Conservation (phyloP, 2,888 invertebrate genomes). For the Crepidodera aurea region DNA sequence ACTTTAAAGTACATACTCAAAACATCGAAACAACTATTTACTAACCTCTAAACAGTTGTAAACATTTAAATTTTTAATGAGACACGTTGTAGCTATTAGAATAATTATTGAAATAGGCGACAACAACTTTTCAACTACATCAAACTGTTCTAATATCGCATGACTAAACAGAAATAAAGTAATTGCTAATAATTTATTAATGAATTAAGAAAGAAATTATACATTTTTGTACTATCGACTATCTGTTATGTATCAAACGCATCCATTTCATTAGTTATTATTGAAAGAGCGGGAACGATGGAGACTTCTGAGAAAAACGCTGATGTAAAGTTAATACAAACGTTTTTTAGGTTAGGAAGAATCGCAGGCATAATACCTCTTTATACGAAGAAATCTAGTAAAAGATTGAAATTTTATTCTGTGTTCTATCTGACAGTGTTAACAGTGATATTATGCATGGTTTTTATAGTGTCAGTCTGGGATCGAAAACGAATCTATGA, state of each 20-base stretch:
- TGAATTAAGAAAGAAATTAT: background rate
- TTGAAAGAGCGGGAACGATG: background rate
- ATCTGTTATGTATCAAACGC: background rate
- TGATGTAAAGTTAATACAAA: slow-evolving; percentile 12
- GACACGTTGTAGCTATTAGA: background rate
- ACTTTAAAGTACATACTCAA: too few relatives aligned
- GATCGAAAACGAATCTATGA: slow-evolving; percentile 2
- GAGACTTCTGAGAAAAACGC: background rate
- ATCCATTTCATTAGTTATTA: background rate
- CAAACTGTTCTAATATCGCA: slow-evolving; percentile 7
- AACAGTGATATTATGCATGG: background rate
- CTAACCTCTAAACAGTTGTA: too few relatives aligned
- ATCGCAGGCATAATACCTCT: background rate
- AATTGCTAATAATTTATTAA: slow-evolving; percentile 4
- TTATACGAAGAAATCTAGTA: background rate
- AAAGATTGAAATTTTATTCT: background rate
- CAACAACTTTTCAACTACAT: background rate
- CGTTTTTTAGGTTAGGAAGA: slow-evolving; percentile 7
- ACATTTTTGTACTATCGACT: background rate
- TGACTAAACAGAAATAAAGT: background rate
- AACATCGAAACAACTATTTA: too few relatives aligned
- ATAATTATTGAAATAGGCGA: background rate
- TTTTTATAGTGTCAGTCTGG: background rate
- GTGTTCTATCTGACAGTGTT: slow-evolving; percentile 1
- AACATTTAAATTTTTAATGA: slow-evolving; percentile 2